Conservation (phyloP, 2,113 vertebrate genomes). For the Ictalurus furcatus region DNA sequence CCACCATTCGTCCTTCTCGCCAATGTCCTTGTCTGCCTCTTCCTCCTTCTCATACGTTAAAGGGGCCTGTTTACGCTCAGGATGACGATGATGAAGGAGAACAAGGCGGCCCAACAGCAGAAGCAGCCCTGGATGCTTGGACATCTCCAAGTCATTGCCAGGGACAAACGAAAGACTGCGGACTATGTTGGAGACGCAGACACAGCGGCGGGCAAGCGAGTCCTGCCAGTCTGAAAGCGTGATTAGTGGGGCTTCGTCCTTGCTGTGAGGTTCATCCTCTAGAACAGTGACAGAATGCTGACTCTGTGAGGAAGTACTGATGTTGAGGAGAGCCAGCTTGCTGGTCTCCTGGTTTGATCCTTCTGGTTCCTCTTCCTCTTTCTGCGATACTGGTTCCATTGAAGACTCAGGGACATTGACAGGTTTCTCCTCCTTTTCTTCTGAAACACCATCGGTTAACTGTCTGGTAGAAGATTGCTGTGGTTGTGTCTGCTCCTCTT, state of each 20-base stretch:
- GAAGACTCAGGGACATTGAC: constrained; percentile 32
- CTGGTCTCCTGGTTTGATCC: constrained; percentile 59
- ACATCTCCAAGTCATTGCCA: constrained; percentile 98
- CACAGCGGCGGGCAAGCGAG: constrained; percentile 90
- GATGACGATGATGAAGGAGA: constrained; percentile 95
- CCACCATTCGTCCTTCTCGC: constrained; percentile 97
- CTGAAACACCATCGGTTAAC: constrained; percentile 22
- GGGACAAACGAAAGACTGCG: constrained; percentile 98
- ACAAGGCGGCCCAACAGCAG: constrained; percentile 93
- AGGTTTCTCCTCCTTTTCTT: constrained; percentile 53
- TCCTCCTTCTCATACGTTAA: constrained; percentile 98
- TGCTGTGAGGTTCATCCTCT: constrained; percentile 98
- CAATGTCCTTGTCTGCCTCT: constrained; percentile 90
- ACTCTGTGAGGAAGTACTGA: constrained; percentile 38
- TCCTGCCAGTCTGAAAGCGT: constrained; percentile 95
- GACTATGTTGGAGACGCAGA: constrained; percentile 96
- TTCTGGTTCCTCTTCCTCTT: constrained; percentile 47
- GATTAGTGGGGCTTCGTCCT: constrained; percentile 93
- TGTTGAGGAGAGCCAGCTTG: constrained; percentile 63
- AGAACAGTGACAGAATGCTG: constrained; percentile 83
- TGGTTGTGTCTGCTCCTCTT: constrained; percentile 62
- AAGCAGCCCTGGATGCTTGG: constrained; percentile 93
- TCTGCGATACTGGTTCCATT: constrained; percentile 39
- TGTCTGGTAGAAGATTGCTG: constrained; percentile 55
- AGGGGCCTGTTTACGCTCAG: constrained; percentile 93